Percentiles rank a stretch among this genome's conserved stretches.
Evolutionary conservation across 2,113 vertebrate genomes (phyloP).

Genomic region (Bufo bufo): DNA sequence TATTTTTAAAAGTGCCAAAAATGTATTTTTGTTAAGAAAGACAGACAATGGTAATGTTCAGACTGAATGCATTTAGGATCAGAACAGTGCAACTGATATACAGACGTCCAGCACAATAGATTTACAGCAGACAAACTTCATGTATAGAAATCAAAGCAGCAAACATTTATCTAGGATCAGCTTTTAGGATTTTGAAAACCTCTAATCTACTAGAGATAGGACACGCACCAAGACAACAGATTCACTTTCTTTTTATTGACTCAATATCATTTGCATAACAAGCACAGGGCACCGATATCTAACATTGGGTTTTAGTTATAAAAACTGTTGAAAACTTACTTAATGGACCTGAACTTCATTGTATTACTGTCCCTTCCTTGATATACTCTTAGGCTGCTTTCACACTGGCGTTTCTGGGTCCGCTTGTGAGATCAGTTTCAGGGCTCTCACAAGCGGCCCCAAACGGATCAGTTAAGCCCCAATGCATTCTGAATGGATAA

Average conservation of each 20-base stretch:
- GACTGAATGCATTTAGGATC: neutral
- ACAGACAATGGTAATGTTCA: constrained; percentile 1
- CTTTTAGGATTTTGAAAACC: neutral
- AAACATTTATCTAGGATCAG: neutral
- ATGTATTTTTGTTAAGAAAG: constrained; percentile 17
- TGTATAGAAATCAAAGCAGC: neutral
- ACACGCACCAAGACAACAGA: constrained; percentile 3
- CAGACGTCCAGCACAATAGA: neutral
- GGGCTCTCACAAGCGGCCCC: too few relatives aligned
- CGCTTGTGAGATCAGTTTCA: too few relatives aligned
- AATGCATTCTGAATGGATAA: too few relatives aligned
- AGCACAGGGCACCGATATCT: neutral
- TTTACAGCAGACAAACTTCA: neutral
- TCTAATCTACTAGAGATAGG: neutral
- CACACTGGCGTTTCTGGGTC: too few relatives aligned
- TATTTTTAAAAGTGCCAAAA: constrained; percentile 23
- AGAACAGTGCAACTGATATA: constrained; percentile 20
- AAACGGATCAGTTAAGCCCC: too few relatives aligned
- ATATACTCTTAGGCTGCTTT: too few relatives aligned
- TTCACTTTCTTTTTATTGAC: neutral
- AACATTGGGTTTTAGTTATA: neutral
- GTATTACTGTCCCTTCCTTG: too few relatives aligned
- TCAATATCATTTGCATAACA: too few relatives aligned
- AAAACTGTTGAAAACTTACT: neutral
- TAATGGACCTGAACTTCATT: neutral